These are phyloP conservation scores for Montipora capitata DNA, from an alignment of 92 coral and sea anemone genomes.

Conservation along the genomic window DNA sequence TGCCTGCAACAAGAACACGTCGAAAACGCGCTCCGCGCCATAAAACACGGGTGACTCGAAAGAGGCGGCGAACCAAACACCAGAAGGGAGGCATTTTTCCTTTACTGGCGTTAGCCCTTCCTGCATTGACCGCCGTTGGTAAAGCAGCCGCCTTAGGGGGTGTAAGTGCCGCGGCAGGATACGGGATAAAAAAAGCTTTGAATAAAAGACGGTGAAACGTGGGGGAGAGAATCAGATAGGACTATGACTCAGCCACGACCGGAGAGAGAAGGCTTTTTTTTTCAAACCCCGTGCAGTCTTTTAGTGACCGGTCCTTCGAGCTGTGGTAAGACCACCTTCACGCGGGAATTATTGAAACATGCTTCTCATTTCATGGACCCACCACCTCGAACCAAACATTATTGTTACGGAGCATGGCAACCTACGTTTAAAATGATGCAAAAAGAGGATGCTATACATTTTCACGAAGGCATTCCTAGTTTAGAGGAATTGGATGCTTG, in stretches of 20 bases:
- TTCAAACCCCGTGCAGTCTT: neutral
- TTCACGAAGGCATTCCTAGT: constrained; percentile 56
- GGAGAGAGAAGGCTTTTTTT: neutral
- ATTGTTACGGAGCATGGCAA: constrained; percentile 75
- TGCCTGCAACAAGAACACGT: neutral
- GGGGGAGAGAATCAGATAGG: neutral
- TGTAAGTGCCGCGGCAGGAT: neutral
- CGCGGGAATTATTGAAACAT: neutral
- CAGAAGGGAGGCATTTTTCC: no score
- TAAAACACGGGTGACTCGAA: neutral
- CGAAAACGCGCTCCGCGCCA: neutral
- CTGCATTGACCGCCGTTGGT: neutral
- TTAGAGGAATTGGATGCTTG: constrained; percentile 15
- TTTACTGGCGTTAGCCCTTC: neutral
- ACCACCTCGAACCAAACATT: neutral
- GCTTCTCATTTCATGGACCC: neutral
- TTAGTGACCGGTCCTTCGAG: neutral
- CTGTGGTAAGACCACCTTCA: constrained; percentile 26
- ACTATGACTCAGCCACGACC: neutral
- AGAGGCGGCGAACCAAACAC: neutral
- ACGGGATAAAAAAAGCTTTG: neutral
- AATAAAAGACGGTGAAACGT: neutral
- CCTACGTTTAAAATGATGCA: neutral
- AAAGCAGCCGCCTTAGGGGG: neutral
- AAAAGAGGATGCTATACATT: constrained; percentile 26